Percentiles rank a stretch among this genome's conserved stretches.
Conservation (phyloP, 2,888 invertebrate species). For the Ctena decussata region DNA sequence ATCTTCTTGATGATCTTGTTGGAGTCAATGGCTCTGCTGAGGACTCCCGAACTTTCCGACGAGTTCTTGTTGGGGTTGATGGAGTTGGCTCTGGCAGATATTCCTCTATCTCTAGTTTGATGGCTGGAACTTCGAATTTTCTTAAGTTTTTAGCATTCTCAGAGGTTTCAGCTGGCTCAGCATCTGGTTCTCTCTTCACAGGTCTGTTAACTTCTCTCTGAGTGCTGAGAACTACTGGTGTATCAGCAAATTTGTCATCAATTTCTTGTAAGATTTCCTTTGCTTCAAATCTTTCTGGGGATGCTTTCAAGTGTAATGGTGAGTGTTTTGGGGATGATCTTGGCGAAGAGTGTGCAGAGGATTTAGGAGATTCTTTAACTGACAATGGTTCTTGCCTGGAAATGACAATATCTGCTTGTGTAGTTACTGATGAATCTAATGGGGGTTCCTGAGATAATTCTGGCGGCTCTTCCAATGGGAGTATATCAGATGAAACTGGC, state of each 20-base stretch:
- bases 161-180: not conserved
- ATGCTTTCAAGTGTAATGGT: not conserved
- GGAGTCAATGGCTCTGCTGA: constrained; percentile 44
- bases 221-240: constrained; percentile 17
- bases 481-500: not conserved
- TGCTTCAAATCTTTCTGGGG: not conserved
- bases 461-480: not conserved
- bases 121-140: constrained; percentile 27
- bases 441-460: not conserved
- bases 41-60: not conserved
- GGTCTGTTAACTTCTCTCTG: not conserved
- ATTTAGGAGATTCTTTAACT: constrained; percentile 5
- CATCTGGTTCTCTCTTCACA: constrained; percentile 1
- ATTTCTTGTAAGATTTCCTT: constrained; percentile 34
- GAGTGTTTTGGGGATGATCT: not conserved
- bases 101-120: not conserved
- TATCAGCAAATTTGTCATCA: constrained; percentile 50
- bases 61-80: constrained; percentile 29
- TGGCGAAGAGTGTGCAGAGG: not conserved
- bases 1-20: constrained; percentile 42
- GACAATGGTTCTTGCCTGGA: not conserved
- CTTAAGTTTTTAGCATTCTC: not conserved
- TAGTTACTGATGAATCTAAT: not conserved
- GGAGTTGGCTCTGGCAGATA: not conserved
- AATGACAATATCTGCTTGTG: not conserved